Percentiles rank a stretch among this genome's conserved stretches.
These are phyloP conservation scores for Ips nitidus DNA, from an alignment of 1,140 invertebrate genomes.

Conservation along the genomic window DNA sequence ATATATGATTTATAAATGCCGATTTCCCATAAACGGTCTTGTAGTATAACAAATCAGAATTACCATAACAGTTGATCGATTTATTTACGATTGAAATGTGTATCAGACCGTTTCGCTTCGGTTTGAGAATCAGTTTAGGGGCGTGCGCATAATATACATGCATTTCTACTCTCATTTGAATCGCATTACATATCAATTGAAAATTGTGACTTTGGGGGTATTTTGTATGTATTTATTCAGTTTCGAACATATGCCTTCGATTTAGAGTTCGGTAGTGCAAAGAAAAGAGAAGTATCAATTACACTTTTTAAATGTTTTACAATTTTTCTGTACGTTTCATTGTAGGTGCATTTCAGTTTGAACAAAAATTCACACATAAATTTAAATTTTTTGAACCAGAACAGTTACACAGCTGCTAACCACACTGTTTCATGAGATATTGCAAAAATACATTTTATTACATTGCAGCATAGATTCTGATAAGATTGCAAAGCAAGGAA, in stretches of 20 bases:
- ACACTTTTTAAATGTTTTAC: neutral
- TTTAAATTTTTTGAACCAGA: too few species aligned
- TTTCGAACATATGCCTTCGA: constrained; percentile 32
- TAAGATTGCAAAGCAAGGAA: too few species aligned
- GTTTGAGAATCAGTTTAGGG: constrained; percentile 40
- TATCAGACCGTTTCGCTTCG: constrained; percentile 37
- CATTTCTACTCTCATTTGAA: constrained; percentile 39
- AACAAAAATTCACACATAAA: too few species aligned
- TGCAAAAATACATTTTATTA: too few species aligned
- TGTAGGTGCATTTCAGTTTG: too few species aligned
- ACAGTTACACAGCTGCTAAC: too few species aligned
- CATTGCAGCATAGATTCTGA: too few species aligned
- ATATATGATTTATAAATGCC: constrained; percentile 40
- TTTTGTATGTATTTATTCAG: constrained; percentile 41
- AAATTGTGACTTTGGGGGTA: constrained; percentile 28
- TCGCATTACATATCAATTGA: constrained; percentile 35
- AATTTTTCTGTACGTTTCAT: too few species aligned
- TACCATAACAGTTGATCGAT: constrained; percentile 45
- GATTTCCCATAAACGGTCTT: constrained; percentile 44
- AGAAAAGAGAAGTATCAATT: constrained; percentile 38
- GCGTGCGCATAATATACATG: constrained; percentile 41
- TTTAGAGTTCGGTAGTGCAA: neutral
- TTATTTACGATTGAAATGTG: constrained; percentile 44
- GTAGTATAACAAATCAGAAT: constrained; percentile 42
- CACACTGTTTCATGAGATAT: too few species aligned